Percentiles rank a stretch among this genome's conserved stretches.
Conservation (phyloP, 2,113 vertebrate species). For the Sturnira hondurensis region DNA sequence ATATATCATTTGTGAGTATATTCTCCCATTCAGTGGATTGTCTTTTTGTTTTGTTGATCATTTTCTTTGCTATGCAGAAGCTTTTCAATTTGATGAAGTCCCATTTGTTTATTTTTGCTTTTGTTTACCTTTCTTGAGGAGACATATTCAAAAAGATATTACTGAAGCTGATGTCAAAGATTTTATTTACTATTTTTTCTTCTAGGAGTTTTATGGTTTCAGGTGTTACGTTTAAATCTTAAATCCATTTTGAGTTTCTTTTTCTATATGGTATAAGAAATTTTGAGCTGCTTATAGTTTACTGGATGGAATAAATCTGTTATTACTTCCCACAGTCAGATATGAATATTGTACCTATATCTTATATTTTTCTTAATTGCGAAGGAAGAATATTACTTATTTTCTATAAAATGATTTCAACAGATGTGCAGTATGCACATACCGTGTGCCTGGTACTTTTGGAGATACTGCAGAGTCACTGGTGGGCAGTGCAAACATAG, state of each 20-base stretch:
- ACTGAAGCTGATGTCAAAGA: not conserved
- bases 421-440: not conserved
- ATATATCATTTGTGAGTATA: not conserved
- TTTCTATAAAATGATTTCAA: constrained; percentile 15
- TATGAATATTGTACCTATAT: not conserved
- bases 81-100: not conserved
- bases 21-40: not conserved
- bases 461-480: not conserved
- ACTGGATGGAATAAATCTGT: not conserved
- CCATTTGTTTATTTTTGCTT: not conserved
- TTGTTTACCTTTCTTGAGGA: not conserved
- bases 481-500: not conserved
- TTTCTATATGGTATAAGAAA: not conserved
- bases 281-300: not conserved
- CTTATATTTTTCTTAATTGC: not conserved
- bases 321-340: not conserved
- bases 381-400: not conserved
- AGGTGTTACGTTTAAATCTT: not conserved
- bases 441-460: not conserved
- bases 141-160: not conserved
- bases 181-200: not conserved
- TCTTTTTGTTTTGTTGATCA: not conserved
- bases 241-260: not conserved
- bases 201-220: not conserved
- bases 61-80: not conserved